phyloP scores from a whole-genome alignment of 2,797 vertebrate species.

The Falco novaeseelandiae region DNA sequence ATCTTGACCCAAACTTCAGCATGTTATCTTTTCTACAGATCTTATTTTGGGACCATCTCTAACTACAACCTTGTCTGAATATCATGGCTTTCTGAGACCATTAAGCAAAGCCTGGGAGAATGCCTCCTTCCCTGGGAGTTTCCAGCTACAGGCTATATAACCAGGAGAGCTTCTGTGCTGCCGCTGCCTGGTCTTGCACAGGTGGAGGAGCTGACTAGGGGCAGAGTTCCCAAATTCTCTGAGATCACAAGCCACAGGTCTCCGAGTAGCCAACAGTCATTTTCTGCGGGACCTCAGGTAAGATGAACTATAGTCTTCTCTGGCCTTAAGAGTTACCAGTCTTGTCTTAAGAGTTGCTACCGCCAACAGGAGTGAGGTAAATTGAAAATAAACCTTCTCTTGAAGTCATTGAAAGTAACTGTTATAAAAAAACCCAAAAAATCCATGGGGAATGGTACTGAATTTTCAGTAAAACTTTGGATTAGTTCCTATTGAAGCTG shows the following conservation, averaged over 20 bases:
- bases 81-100: neutral
- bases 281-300: neutral
- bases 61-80: neutral
- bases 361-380: neutral
- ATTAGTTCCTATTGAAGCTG: slow-evolving; percentile 48
- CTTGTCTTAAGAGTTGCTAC: neutral
- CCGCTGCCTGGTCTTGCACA: neutral
- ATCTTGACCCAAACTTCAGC: neutral
- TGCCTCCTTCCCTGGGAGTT: neutral
- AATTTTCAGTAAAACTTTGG: slow-evolving; percentile 55
- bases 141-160: neutral
- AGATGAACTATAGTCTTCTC: neutral
- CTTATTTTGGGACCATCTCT: neutral
- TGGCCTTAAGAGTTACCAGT: neutral
- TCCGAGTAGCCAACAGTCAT: neutral
- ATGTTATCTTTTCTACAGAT: neutral
- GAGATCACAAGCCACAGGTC: neutral
- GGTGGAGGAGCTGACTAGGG: neutral
- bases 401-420: neutral
- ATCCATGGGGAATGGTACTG: neutral
- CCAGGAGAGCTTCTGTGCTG: neutral
- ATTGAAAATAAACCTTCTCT: neutral
- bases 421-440: neutral
- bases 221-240: neutral
- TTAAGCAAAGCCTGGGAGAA: neutral